Percentiles rank a stretch among this genome's conserved stretches.
These are phyloP conservation scores for Halichoeres trimaculatus DNA, from an alignment of 2,113 vertebrate species.

Conservation along the genomic window DNA sequence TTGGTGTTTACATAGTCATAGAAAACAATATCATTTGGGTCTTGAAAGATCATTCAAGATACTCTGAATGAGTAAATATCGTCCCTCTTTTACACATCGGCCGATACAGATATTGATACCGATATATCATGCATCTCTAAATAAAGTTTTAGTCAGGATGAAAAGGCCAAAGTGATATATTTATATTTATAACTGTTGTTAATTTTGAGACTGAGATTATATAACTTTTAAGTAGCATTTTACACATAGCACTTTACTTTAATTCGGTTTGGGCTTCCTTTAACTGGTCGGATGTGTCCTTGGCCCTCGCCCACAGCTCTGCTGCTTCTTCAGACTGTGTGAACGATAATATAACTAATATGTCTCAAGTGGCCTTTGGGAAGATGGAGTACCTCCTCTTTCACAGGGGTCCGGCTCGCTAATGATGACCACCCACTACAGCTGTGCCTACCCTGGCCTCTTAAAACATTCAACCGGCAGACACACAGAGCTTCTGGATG, in stretches of 20 bases:
- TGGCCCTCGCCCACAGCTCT: constrained; percentile 56
- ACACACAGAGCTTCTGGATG: constrained; percentile 64
- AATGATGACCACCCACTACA: constrained; percentile 87
- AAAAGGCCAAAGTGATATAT: not conserved
- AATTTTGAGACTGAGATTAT: not conserved
- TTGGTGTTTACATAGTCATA: no score
- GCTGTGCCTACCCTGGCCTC: constrained; percentile 57
- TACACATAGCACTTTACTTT: not conserved
- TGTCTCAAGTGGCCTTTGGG: constrained; percentile 83
- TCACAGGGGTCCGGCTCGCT: constrained; percentile 77
- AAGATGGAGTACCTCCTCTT: constrained; percentile 78
- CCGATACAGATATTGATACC: no score
- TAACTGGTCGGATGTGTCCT: constrained; percentile 26
- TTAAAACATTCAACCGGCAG: constrained; percentile 70
- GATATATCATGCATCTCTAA: no score
- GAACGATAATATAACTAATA: constrained; percentile 83
- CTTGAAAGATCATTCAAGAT: no score
- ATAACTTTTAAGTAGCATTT: not conserved
- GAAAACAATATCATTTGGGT: no score
- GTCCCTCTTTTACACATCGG: no score
- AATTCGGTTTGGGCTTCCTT: not conserved
- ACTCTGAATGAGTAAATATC: no score
- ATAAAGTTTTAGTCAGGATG: not conserved
- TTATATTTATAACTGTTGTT: not conserved
- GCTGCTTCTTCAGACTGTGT: constrained; percentile 72